phyloP scores from a whole-genome alignment of 2,888 invertebrate genomes.

The Drosophila stalkeri region DNA sequence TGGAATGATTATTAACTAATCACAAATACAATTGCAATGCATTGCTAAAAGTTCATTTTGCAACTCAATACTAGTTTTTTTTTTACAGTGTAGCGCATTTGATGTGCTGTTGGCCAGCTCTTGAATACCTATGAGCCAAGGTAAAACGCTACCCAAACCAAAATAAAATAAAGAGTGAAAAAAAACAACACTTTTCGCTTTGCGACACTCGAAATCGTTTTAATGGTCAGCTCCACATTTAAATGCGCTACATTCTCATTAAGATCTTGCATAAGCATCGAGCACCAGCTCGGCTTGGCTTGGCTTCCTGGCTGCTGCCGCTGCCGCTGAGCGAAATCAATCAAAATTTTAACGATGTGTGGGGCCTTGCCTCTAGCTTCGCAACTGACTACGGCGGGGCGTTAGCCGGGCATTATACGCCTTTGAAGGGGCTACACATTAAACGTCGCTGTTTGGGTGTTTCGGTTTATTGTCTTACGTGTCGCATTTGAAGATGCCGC shows the following conservation, averaged over 20 bases:
- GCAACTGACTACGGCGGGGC: neutral
- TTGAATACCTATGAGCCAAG: conserved; percentile 28
- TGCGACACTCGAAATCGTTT: conserved; percentile 47
- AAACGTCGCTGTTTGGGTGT: conserved; percentile 27
- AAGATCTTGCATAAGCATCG: conserved; percentile 48
- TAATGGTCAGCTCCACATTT: conserved; percentile 64
- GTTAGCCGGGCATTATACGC: conserved; percentile 15
- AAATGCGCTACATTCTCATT: conserved; percentile 75
- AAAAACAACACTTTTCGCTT: conserved; percentile 30
- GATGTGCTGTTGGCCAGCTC: conserved; percentile 12
- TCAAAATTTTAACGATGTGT: conserved; percentile 74
- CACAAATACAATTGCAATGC: too few relatives aligned
- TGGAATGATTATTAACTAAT: too few relatives aligned
- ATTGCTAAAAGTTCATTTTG: neutral
- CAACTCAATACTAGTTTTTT: neutral
- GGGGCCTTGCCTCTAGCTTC: conserved; percentile 18
- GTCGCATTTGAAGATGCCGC: conserved; percentile 59
- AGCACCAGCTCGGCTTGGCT: conserved; percentile 25
- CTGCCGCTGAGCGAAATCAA: conserved; percentile 66
- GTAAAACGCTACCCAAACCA: conserved; percentile 44
- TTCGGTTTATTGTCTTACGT: conserved; percentile 47
- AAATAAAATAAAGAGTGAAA: neutral
- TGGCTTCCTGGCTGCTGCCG: conserved; percentile 48
- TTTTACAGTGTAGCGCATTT: conserved; percentile 29
- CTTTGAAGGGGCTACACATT: conserved; percentile 37